These are phyloP conservation scores for Baryphthengus martii DNA, from an alignment of 2,113 vertebrate species.

Conservation along the genomic window DNA sequence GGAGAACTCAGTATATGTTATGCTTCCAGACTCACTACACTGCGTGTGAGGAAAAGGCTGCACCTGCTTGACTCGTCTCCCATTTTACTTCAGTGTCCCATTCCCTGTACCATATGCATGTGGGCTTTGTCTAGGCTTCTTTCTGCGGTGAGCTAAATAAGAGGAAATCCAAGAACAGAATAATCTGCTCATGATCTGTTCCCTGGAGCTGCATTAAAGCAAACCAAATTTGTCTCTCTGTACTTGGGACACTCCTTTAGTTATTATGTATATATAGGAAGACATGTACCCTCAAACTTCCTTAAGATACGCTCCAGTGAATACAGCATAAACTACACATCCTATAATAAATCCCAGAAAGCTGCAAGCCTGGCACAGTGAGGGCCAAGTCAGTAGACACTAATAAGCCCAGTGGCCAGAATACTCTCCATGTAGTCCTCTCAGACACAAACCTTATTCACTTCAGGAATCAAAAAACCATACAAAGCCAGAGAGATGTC, in stretches of 20 bases:
- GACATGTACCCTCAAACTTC: neutral
- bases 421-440: neutral
- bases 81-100: neutral
- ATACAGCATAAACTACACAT: neutral
- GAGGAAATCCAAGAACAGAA: neutral
- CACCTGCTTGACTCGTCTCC: neutral
- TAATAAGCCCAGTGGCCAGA: neutral
- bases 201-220: neutral
- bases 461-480: neutral
- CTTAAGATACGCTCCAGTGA: neutral
- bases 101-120: neutral
- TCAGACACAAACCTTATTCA: neutral
- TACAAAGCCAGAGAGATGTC: neutral
- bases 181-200: neutral
- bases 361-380: neutral
- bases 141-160: neutral
- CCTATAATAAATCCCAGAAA: neutral
- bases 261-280: too few species aligned
- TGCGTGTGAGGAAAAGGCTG: neutral
- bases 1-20: neutral
- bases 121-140: neutral
- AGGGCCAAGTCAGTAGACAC: neutral
- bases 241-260: neutral
- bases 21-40: neutral
- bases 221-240: neutral